Base-by-base conservation (phyloP, 2,888 invertebrate genomes). In the Epistrophe eligans region DNA sequence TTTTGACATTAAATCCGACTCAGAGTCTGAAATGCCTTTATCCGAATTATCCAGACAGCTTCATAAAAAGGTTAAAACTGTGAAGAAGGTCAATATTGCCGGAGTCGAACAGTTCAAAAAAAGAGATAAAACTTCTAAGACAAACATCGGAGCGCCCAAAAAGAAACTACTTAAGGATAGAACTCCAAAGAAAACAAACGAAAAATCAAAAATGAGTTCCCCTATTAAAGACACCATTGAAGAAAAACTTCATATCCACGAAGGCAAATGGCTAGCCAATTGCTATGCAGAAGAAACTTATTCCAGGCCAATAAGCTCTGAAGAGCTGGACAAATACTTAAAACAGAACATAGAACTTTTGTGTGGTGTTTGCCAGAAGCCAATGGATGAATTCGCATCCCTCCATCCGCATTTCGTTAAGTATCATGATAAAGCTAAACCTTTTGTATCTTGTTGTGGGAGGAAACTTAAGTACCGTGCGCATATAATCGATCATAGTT, bases 401-500 rank as follows among this genome's bases (percentile, higher is more conserved):
- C 88, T 91, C 55, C 79, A 90, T 15, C 17, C 77, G 2, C 91
- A 91, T 45, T 89, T 89, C 7, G 80, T 79, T 8, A 89, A 87
- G 50, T 91, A 90, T 70, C 89, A 91, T 40, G 88, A 88, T 10
- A 89, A 89, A 10, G 91, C 91, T 3, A 70, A 70, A 28, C 70
- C 70, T 0, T 92, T 90, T 87, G 90, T 91, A 0, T 71, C 89
- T 28, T 92, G 92, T 74, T 92, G 92, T 72, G 90, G 89, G 17
- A 90, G 89, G 10, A 92, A 91, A 80, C 91, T 91, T 15, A 89
- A 87, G 28, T 91, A 91, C 58, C 90, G 91, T 0, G 90, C 90
- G 0, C 77, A 90, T 0, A 89, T 92, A 10, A 90, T 91, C 0
- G 92, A 92, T 67, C 92, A 92, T 77, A 79, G 92, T 58, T 89